Conservation (phyloP, 2,797 vertebrate genomes). For the Oryzias sinensis region DNA sequence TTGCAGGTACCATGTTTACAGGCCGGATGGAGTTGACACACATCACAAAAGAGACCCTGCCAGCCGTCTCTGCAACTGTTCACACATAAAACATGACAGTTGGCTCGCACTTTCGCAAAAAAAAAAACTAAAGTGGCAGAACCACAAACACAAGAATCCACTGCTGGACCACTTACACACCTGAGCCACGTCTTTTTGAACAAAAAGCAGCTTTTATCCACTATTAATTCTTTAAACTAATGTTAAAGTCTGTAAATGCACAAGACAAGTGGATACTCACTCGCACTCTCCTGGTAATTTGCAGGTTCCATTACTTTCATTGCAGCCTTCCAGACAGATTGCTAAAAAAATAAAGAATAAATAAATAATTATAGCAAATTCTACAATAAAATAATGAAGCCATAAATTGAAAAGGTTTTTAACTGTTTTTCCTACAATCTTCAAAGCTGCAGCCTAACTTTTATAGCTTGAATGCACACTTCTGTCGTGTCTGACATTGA, state of each 20-base stretch:
- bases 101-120: conserved; percentile 11
- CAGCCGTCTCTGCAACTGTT: conserved; percentile 93
- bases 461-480: conserved; percentile 13
- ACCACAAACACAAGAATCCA: background rate
- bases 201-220: background rate
- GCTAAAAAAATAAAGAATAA: conserved; percentile 72
- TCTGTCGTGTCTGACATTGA: conserved; percentile 56
- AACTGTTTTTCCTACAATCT: background rate
- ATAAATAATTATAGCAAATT: background rate
- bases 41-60: conserved; percentile 91
- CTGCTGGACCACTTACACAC: background rate
- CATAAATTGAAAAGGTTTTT: conserved; percentile 6
- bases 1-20: conserved; percentile 95
- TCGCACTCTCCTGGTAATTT: conserved; percentile 91
- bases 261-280: conserved; percentile 78
- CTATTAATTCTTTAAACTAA: background rate
- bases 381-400: background rate
- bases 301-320: conserved; percentile 91
- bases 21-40: conserved; percentile 91
- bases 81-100: conserved; percentile 41
- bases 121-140: background rate
- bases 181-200: background rate
- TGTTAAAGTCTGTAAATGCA: background rate
- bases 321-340: conserved; percentile 92
- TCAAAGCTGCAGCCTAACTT: conserved; percentile 35